Base-by-base conservation (phyloP, 92 coral and sea anemone species). In the Hydrozoanthus gracilis region DNA sequence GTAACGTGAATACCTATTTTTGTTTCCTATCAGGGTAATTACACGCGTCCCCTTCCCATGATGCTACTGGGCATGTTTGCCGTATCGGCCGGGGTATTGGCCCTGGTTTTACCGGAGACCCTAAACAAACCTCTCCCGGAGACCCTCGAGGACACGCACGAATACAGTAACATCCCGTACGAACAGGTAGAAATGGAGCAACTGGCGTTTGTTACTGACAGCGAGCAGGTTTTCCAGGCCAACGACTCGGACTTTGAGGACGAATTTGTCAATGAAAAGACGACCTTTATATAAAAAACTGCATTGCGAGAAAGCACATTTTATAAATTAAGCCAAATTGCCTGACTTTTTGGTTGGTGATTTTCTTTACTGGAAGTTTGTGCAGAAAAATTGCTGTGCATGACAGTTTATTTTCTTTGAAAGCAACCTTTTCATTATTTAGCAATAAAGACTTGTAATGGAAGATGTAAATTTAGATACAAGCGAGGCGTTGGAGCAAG, bases 11-110 rank as follows among this genome's bases (percentile, higher is more conserved):
- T 58, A 47, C 5, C 35, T 51, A 73, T 54, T 7, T 84, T 62
- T 2, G 18, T 51, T 64, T 0, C 20, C 56, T 74, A 79, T 54
- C 77, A 96, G 99, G 99, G 97, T 8, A 90, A 80, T 79, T 96
- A 95, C 91, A 95, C 95, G 7, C 93, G 92, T 27, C 98, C 99
- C 5, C 91, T 96, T 16, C 99, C 99, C 55, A 93, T 96, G 95
- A 92, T 96, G 90, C 86, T 96, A 17, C 94, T 96, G 75, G 99
- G 99, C 18, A 91, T 96, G 92, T 90, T 96, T 62, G 87, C 99
- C 12, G 95, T 96, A 77, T 79, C 95, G 0, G 99, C 98, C 5
- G 99, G 98, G 18, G n/a, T 96, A 13, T 82, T 96, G 15, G 79
- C 94, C 86, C 92, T 96, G 8, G 82, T 87, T 17, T 76, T 96